Base-by-base conservation (phyloP, 2,888 invertebrate species). In the Drosophila meridionalis region DNA sequence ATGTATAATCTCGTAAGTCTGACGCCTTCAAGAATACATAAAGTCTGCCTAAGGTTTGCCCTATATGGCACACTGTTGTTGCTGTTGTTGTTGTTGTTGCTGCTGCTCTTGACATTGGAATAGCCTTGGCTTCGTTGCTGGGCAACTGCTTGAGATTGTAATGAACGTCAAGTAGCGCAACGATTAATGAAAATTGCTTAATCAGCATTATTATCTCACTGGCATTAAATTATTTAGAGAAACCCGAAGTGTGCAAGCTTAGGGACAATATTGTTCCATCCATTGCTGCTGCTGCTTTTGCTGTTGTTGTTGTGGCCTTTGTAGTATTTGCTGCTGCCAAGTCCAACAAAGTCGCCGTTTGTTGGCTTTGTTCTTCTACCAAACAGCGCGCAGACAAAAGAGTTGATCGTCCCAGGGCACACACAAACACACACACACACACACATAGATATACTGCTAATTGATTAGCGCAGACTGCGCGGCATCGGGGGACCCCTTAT, bases 101-200 rank as follows among this genome's bases (percentile, higher is more conserved):
- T n/a, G 52, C 62, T 60, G 62, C 53, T 30, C 47, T 69, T 60
- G 71, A 45, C 70, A 52, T 61, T 57, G 65, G 28, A 32, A 47
- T 50, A 52, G 63, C 69, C 72, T 73, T 69, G 64, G 28, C 20
- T n/a, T 14, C 30, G 65, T 70, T 64, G 66, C 63, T 55, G 59
- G 38, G 55, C 65, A 56, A 69, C 78, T 65, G 57, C 82, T 87
- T 72, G 73, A 86, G 89, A 74, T 86, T 81, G 73, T 83, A 82
- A 83, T 83, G 87, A 86, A 81, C 70, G 90, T 83, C 89, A 73
- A 87, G 87, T 82, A 78, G 89, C 73, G 75, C 73, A 74, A 78
- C 87, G 87, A 87, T 90, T 90, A 90, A 90, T 88, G 89, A 82
- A 87, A 87, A 87, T 87, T 84, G 90, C 90, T 87, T 87, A 87